Base-by-base conservation (phyloP, 1,140 invertebrate genomes). In the Holotrichia oblita region DNA sequence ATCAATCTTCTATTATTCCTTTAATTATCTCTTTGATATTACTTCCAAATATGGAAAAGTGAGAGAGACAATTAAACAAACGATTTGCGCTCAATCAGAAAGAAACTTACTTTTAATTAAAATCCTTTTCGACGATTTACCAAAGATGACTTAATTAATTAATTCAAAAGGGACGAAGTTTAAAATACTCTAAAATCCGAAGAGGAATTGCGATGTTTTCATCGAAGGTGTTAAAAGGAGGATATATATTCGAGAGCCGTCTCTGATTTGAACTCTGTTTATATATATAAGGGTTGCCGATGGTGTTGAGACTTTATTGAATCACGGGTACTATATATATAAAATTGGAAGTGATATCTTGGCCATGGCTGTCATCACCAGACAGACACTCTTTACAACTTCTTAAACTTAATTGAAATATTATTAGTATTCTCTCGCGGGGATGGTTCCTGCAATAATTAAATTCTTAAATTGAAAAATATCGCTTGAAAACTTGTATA, bases 261-360 rank as follows among this genome's bases (percentile, higher is more conserved):
- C 61, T 69, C 61, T 69, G 61, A 34, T 69, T 69, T 22, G 61
- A 69, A 27, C 61, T 34, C 61, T 10, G 22, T 69, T 69, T 69
- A 69, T 69, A 34, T n/a, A n/a, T 69, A 69, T 69, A 83, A 84
- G 83, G 83, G 83, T 84, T 84, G 80, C 83, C 81, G 80, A 84
- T 83, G 82, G 82, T 83, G 82, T 84, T 81, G 83, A 83, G 83
- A 84, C 82, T 82, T 82, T 84, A 84, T 84, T 83, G 83, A 84
- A 82, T 81, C 80, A 81, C 74, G 61, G 27, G 61, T 69, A 78
- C 64, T 72, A 27, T 8, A 27, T 34, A 81, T 82, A 84, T 83
- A 83, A 84, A 84, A 84, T 84, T 84, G 83, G 82, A 84, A 83
- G 82, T 84, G 83, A 83, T 83, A 83, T 84, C 83, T 82, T 84